phyloP scores from a whole-genome alignment of 2,797 vertebrate species.

The Petrocephalus schoutedeni region DNA sequence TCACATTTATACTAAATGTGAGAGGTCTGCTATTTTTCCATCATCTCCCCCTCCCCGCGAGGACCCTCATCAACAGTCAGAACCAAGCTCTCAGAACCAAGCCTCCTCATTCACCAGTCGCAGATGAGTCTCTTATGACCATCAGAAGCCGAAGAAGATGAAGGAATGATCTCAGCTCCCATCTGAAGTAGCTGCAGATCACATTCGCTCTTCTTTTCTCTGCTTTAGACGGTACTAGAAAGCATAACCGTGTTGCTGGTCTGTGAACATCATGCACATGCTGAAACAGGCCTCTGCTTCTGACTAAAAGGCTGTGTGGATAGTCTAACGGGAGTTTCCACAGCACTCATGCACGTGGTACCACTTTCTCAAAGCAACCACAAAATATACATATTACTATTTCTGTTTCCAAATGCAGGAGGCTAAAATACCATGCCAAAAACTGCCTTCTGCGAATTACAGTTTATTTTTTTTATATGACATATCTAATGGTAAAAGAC shows the following conservation, averaged over 20 bases:
- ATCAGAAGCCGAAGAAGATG: neutral
- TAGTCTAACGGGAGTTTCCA: no score
- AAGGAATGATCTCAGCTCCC: neutral
- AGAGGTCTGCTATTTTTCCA: no score
- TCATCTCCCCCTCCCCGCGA: neutral
- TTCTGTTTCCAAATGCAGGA: neutral
- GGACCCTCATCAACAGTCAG: neutral
- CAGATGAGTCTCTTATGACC: no score
- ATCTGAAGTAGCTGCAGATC: neutral
- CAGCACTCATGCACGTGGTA: neutral
- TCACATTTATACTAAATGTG: neutral
- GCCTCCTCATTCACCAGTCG: no score
- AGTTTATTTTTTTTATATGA: no score
- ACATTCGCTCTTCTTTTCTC: neutral
- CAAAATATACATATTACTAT: neutral
- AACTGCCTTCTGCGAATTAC: neutral
- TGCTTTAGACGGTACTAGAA: neutral
- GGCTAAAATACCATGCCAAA: neutral
- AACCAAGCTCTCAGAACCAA: neutral
- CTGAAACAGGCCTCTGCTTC: neutral
- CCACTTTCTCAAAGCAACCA: neutral
- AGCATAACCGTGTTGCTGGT: no score
- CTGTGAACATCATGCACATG: no score
- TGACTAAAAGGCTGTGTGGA: no score
- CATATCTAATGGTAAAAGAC: no score